These are phyloP conservation scores for Lathamus discolor DNA, from an alignment of 2,113 vertebrate genomes.

Conservation along the genomic window DNA sequence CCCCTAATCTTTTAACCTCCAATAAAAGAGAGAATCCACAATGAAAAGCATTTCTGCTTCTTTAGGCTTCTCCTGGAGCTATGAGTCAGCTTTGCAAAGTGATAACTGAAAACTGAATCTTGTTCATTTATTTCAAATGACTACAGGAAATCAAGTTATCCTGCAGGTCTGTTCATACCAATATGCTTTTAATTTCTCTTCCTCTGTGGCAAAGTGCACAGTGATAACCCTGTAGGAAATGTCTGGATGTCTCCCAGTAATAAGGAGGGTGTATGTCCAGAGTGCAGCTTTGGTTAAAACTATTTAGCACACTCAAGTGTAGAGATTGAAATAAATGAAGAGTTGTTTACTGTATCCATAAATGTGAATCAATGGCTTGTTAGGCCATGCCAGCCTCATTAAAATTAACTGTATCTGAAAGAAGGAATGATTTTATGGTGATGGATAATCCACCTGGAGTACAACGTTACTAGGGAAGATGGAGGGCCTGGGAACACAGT, in stretches of 20 bases:
- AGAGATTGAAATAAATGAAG: conserved; percentile 7
- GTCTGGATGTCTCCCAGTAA: background rate
- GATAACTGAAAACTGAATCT: background rate
- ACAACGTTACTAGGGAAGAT: background rate
- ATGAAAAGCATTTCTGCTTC: background rate
- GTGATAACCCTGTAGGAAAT: background rate
- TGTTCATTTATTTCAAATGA: background rate
- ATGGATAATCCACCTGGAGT: conserved; percentile 12
- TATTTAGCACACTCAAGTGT: background rate
- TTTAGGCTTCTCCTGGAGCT: background rate
- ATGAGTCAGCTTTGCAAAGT: background rate
- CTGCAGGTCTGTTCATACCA: background rate
- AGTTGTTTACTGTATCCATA: conserved; percentile 42
- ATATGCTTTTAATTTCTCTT: background rate
- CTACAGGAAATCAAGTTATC: background rate
- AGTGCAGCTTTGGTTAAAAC: rapidly evolving
- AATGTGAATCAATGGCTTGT: conserved; percentile 50
- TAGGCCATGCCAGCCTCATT: conserved; percentile 42
- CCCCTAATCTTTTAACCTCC: background rate
- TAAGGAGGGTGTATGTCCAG: background rate
- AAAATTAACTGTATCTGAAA: conserved; percentile 47
- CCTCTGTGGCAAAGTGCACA: background rate
- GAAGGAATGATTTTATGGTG: conserved; percentile 36
- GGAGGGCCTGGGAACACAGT: background rate
- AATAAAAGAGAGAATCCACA: background rate